Conservation (phyloP, 1,140 invertebrate genomes). For the Drosophila bocqueti region DNA sequence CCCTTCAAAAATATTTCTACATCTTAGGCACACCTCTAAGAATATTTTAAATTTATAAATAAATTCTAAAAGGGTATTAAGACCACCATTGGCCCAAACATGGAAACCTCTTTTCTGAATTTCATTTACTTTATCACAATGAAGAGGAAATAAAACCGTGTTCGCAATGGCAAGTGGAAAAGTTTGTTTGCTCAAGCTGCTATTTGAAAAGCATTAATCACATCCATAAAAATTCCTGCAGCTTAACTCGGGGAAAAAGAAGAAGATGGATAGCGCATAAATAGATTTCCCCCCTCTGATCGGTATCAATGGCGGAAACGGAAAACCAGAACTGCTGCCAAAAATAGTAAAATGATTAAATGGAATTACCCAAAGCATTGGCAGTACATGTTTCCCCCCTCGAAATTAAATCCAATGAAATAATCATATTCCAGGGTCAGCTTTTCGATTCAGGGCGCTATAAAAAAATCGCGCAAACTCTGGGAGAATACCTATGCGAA, state of each 20-base stretch:
- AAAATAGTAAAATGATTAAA: conserved; percentile 41
- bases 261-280: conserved; percentile 37
- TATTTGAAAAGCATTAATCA: conserved; percentile 57
- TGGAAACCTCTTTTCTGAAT: conserved; percentile 1
- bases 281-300: conserved; percentile 35
- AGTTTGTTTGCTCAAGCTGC: conserved; percentile 29
- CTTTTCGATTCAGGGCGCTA: conserved; percentile 54
- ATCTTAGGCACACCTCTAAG: accelerated
- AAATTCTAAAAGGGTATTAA: not conserved
- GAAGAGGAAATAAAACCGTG: conserved; percentile 38
- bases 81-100: too few species aligned
- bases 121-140: conserved; percentile 40
- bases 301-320: conserved; percentile 23
- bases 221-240: conserved; percentile 43
- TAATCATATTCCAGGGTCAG: conserved; percentile 57
- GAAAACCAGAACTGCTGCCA: conserved; percentile 15
- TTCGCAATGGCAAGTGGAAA: conserved; percentile 38
- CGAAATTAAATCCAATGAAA: conserved; percentile 19
- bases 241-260: conserved; percentile 28
- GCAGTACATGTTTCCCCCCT: conserved; percentile 15
- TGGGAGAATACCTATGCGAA: conserved; percentile 51
- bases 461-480: conserved; percentile 33
- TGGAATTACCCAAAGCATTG: conserved; percentile 1
- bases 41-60: not conserved
- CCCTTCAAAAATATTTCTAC: not conserved